Evolutionary conservation across 2,797 vertebrate genomes (phyloP), one percentile per base, ranked within the genome.

Genomic region (Nothura maculosa): DNA sequence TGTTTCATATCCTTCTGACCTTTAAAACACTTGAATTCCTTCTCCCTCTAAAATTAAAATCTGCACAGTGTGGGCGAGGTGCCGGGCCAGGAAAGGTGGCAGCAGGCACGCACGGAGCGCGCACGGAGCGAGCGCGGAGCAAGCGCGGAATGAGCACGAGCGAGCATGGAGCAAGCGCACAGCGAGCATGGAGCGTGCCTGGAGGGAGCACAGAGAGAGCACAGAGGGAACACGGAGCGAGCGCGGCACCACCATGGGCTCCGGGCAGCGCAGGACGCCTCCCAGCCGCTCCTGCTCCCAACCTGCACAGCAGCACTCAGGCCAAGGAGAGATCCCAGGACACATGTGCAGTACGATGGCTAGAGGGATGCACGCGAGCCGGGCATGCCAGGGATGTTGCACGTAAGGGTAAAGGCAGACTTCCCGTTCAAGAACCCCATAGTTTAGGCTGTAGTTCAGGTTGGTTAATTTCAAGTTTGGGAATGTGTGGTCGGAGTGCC

Each of bases 201-300:
- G 28, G 52, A 50, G 48, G 21, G 10, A 24, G 21, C 10, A 24
- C 48, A 12, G 6, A 12, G 48, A 30, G 52, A 54, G 52, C 28
- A 6, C 9, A 17, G 52, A 50, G 48, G 21, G 10, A 24, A 21
- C 12, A 25, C 48, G 25, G 7, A 14, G 48, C 18, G 52, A 55
- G 52, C 30, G 5, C 10, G 28, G 52, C 28, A 28, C 47, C 9
- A 11, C 47, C 47, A 45, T 9, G 8, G 18, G 18, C 43, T 45
- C 43, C 17, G 15, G 43, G 43, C 43, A 52, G 50, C 28, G 5
- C 9, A 16, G 28, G 28, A 17, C 52, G 8, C 10, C 28, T 16
- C 52, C 5, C 0, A 34, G 48, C n/a, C 1, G 0, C 25, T 4
- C 57, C 0, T 1, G 4, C 3, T 43, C 13, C 57, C 25, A 1